Evolutionary conservation across 92 coral and sea anemone genomes (phyloP), one percentile per base, ranked within the genome.

Genomic region (Zoanthus sansibaricus): DNA sequence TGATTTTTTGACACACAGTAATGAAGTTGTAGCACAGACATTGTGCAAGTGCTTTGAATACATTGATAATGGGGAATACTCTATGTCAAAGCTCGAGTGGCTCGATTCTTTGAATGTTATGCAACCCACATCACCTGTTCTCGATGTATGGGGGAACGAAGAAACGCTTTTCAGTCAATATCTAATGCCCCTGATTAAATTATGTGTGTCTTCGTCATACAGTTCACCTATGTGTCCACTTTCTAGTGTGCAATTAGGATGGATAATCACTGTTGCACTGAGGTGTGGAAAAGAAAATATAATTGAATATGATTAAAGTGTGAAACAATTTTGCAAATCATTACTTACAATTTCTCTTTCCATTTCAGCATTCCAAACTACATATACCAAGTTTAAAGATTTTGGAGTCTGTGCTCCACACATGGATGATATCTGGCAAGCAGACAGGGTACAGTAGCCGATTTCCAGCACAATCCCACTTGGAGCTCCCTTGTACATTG

Each of bases 131-230:
- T 32, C 91, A 71, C 37, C 59, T 11, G 76, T 72, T n/a, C 73
- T 88, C 48, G 76, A 88, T 71, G 75, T 88, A 8, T 88, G 91
- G 91, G 83, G 91, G 21, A 88, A 88, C 71, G 83, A 88, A 51
- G 91, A 82, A 58, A 88, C 25, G 54, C 66, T 72, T 5, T 72
- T 88, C 49, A 82, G 87, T 14, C 87, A 71, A 71, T 56, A 88
- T 59, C 87, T 88, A 6, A 82, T 88, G 48, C 87, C 86, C 6
- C 61, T 88, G 33, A 88, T 88, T 80, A 88, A 47, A 69, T 88
- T 83, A 16, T 59, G 62, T 76, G 89, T 76, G 73, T 47, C 91
- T 15, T 78, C 88, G 18, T 52, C 70, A 66, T 88, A 88, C 74
- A 71, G 75, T 45, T 82, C 91, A 68, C 45, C 66, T 18, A 18